Conservation (phyloP, 2,888 invertebrate genomes). For the Uropetala carovei region DNA sequence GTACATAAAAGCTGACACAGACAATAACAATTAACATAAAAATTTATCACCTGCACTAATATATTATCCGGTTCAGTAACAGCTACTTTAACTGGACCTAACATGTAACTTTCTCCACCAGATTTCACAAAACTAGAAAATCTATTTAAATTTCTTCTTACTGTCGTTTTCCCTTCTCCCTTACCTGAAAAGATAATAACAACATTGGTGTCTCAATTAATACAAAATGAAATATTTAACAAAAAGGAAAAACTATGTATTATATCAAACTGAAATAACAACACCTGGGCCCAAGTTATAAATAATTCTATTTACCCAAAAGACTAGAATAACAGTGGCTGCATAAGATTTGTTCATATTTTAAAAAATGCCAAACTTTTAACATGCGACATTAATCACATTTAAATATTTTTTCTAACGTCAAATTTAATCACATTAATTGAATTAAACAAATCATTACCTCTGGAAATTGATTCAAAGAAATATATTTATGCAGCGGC, state of each 20-base stretch:
- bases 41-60: slow-evolving; percentile 77
- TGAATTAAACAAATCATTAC: too few relatives aligned
- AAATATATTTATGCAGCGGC: too few relatives aligned
- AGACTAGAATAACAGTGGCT: too few relatives aligned
- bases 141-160: slow-evolving; percentile 85
- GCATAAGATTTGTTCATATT: too few relatives aligned
- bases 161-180: slow-evolving; percentile 68
- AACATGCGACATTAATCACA: too few relatives aligned
- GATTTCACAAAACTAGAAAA: slow-evolving; percentile 95
- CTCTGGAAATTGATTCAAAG: too few relatives aligned
- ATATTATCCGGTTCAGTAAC: slow-evolving; percentile 85
- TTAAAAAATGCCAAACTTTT: too few relatives aligned
- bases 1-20: neutral
- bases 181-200: neutral
- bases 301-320: too few relatives aligned
- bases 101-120: slow-evolving; percentile 92
- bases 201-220: neutral
- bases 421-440: too few relatives aligned
- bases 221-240: neutral
- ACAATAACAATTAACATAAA: slow-evolving; percentile 2
- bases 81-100: slow-evolving; percentile 84
- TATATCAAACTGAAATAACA: neutral
- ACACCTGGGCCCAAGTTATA: neutral
- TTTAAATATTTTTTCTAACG: too few relatives aligned
- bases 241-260: neutral